Conservation (phyloP, 1,140 invertebrate species). For the Tribolium madens region DNA sequence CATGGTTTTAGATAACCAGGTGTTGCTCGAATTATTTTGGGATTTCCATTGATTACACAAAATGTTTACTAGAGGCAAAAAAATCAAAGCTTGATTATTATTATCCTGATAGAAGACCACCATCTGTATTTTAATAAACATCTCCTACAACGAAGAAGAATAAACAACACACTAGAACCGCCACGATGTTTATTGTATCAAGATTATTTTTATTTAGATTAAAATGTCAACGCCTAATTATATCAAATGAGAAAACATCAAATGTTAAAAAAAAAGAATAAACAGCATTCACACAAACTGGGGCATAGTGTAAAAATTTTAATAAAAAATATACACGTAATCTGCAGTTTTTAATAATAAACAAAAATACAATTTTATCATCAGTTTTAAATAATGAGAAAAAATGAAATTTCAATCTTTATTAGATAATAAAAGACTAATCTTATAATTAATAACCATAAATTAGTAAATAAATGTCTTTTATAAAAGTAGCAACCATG, state of each 20-base stretch:
- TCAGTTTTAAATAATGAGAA: not conserved
- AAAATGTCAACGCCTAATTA: constrained; percentile 23
- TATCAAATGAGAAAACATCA: not conserved
- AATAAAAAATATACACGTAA: not conserved
- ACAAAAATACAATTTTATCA: not conserved
- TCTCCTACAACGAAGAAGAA: constrained; percentile 4
- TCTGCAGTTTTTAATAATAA: not conserved
- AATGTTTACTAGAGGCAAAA: no score
- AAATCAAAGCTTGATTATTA: no score
- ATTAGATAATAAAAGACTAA: not conserved
- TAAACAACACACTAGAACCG: constrained; percentile 24
- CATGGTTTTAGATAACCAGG: no score
- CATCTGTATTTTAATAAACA: not conserved
- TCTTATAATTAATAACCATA: not conserved
- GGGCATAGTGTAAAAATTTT: not conserved
- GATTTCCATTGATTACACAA: no score
- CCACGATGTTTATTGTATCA: constrained; percentile 21
- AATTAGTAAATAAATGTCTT: not conserved
- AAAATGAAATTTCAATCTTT: not conserved
- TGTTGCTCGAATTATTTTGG: no score
- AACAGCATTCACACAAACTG: not conserved
- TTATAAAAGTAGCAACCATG: not conserved
- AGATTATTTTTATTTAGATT: constrained; percentile 19
- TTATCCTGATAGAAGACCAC: not conserved
- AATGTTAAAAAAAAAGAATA: constrained; percentile 16